Evolutionary conservation across 2,113 vertebrate species (phyloP).

Genomic region (Erinaceus europaeus): DNA sequence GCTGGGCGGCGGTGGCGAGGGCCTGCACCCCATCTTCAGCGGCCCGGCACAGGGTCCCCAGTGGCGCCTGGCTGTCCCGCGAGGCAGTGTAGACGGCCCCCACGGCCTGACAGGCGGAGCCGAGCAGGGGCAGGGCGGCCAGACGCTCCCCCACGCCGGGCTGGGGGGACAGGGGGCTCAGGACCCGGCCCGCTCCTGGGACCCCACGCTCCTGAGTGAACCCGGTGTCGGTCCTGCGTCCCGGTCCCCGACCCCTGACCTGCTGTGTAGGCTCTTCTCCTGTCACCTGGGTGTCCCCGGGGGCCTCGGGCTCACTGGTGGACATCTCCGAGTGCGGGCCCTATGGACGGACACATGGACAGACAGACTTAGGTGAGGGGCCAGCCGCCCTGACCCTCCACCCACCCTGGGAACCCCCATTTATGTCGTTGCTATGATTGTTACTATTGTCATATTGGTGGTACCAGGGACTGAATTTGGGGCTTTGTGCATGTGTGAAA

Average conservation of each 20-base stretch:
- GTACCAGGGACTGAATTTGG: too few relatives aligned
- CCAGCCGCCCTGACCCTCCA: rapidly evolving
- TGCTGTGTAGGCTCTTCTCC: background rate
- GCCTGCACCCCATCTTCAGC: constrained; percentile 82
- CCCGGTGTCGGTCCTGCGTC: too few relatives aligned
- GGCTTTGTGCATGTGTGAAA: too few relatives aligned
- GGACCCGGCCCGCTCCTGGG: background rate
- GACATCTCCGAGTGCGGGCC: constrained; percentile 32
- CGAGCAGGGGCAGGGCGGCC: constrained; percentile 88
- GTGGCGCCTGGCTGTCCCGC: constrained; percentile 89
- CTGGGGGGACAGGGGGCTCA: background rate
- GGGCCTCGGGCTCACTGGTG: background rate
- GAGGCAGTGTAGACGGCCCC: constrained; percentile 87
- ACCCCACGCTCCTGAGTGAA: too few relatives aligned
- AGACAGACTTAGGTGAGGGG: background rate
- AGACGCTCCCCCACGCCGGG: constrained; percentile 86
- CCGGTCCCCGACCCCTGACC: constrained; percentile 51
- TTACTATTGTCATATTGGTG: too few relatives aligned
- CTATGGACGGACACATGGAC: background rate
- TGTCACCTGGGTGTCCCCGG: background rate
- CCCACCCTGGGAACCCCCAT: background rate
- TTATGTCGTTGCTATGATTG: too few relatives aligned
- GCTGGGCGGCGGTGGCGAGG: constrained; percentile 79
- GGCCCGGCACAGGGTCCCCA: constrained; percentile 87
- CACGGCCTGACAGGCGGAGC: constrained; percentile 87